These are phyloP conservation scores for Zaprionus davidi DNA, from an alignment of 1,140 invertebrate species.

Conservation along the genomic window DNA sequence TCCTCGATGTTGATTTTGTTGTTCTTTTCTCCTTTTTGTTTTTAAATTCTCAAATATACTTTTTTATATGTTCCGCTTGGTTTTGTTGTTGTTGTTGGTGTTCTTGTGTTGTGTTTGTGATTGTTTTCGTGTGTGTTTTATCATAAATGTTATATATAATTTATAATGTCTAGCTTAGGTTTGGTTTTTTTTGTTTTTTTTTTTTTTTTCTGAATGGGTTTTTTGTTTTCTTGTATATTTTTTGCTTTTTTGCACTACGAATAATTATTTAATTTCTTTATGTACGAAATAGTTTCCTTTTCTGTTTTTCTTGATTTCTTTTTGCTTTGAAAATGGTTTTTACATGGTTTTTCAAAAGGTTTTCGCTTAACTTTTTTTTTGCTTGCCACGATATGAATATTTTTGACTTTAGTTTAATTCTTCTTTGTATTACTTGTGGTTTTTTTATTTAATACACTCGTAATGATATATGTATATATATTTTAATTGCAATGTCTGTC, in stretches of 20 bases:
- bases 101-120: conserved; percentile 19
- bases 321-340: conserved; percentile 59
- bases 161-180: conserved; percentile 61
- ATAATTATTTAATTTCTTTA: conserved; percentile 66
- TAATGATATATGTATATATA: conserved; percentile 47
- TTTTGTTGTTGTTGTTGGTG: conserved; percentile 10
- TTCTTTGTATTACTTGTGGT: conserved; percentile 8
- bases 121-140: conserved; percentile 25
- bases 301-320: conserved; percentile 5
- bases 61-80: conserved; percentile 3
- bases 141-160: conserved; percentile 67
- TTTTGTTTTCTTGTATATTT: conserved; percentile 27
- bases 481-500: conserved; percentile 36
- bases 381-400: conserved; percentile 75
- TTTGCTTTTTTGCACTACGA: conserved; percentile 62
- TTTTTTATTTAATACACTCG: conserved; percentile 52
- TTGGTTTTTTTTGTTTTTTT: conserved; percentile 16
- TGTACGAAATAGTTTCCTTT: conserved; percentile 55
- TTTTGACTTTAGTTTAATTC: conserved; percentile 57
- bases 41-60: conserved; percentile 53
- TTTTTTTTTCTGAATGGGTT: conserved; percentile 36
- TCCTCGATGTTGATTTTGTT: conserved; percentile 16
- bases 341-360: conserved; percentile 51
- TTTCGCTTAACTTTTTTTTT: conserved; percentile 38
- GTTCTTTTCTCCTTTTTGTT: conserved; percentile 12